These are phyloP conservation scores for Otolemur crassicaudatus DNA, from an alignment of 2,797 vertebrate species.

Conservation along the genomic window DNA sequence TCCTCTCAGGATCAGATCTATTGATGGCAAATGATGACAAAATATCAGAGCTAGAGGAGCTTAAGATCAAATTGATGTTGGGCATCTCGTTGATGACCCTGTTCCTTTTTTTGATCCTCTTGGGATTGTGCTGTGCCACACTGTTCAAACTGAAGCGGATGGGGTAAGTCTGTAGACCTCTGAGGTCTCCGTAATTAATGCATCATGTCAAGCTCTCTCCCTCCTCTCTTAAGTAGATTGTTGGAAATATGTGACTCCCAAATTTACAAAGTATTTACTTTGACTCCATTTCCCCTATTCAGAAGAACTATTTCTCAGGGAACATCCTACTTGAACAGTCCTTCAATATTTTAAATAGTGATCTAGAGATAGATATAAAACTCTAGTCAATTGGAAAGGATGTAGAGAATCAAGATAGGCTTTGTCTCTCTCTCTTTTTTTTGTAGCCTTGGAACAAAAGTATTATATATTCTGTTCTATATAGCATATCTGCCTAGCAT, in stretches of 20 bases:
- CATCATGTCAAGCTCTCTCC: not conserved
- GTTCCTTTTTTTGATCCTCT: conserved; percentile 39
- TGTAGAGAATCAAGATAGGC: not conserved
- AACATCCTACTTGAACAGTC: not conserved
- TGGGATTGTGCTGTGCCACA: not conserved
- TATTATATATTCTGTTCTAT: not conserved
- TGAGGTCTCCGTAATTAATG: not conserved
- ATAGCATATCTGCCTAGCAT: not conserved
- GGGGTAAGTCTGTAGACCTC: conserved; percentile 63
- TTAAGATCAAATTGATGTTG: conserved; percentile 57
- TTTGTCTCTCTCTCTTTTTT: not conserved
- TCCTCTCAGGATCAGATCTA: conserved; percentile 67
- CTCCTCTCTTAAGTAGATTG: not conserved
- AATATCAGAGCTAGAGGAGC: not conserved
- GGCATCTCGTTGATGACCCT: conserved; percentile 50
- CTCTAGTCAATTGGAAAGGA: not conserved
- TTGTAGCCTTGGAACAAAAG: not conserved
- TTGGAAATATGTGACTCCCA: not conserved
- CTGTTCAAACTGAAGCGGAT: conserved; percentile 44
- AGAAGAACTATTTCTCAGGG: not conserved
- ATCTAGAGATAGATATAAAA: not conserved
- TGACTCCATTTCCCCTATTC: not conserved
- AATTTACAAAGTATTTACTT: not conserved
- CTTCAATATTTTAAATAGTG: conserved; percentile 1
- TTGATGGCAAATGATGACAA: accelerated